Evolutionary conservation across 2,113 vertebrate genomes (phyloP), one percentile per base, ranked within the genome.

Genomic region (Ceyx margarethae): DNA sequence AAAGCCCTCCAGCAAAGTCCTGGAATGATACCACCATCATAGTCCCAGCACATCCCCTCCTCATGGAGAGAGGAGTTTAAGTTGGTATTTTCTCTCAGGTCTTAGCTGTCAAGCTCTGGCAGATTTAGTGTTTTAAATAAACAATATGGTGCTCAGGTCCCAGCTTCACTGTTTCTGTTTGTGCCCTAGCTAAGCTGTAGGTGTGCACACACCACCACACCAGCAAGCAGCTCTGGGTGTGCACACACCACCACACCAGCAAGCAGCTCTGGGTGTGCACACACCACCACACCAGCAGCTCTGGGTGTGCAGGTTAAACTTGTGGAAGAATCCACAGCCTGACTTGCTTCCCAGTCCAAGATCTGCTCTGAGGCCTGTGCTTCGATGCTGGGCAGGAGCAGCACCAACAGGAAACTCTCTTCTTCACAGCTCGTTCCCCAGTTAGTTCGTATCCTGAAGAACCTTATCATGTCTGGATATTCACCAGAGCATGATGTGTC

Each of bases 401-500:
- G 5, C 25, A 58, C 26, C 13, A 95, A 90, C 31, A 60, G 57
- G 50, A 95, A 65, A 93, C 62, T 96, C 35, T 97, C 87, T 90
- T 97, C 93, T 97, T 96, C 97, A 20, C 98, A 99, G 99, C 98
- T 99, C 93, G 99, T 99, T 96, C 99, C 99, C 93, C 99, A 99
- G 67, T 98, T 99, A 98, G 99, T 99, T 97, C 98, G 99, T 97
- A 99, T 99, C 97, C 97, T 99, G 97, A 99, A 99, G 98, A 99
- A 99, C 96, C 98, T 99, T 95, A 99, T 99, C 96, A 99, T 99
- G 99, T 99, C 99, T 91, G 99, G 99, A 90, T 99, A 99, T 95
- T 99, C 99, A 96, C 99, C 99, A 96, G 99, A 99, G 93, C 99
- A 99, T 95, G 99, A 99, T 80, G 99, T 99, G 95, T 99, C 99